Base-by-base conservation (phyloP, 2,797 vertebrate species). In the Spinus pinus region DNA sequence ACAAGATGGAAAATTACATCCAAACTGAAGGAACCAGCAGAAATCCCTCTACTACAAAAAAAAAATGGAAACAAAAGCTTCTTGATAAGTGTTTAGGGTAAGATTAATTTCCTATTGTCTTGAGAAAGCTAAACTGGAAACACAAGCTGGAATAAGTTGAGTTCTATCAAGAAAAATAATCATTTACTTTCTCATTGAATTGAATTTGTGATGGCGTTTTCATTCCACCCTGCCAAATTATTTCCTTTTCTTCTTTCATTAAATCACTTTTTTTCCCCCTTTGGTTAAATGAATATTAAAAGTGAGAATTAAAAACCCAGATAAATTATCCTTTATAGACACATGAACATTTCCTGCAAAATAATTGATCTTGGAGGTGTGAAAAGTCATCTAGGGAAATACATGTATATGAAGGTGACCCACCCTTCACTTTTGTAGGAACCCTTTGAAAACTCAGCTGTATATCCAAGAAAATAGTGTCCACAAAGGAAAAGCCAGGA, bases 81-180 rank as follows among this genome's bases (percentile, higher is more conserved):
- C 3, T 79, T 91, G 20, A 10, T 50, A 84, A 47, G 5, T 53
- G 5, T 65, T 79, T 92, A 65, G 35, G 3, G 7, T 86, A 18
- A 92, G 54, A 75, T 70, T 86, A 65, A 79, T 85, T 72, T 88
- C 44, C 49, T 69, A 20, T 22, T 86, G 12, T 69, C 39, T 82
- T 17, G 30, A 65, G 30, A 90, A 81, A 14, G 18, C 12, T 60
- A 67, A 86, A 1, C 37, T 44, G 60, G 49, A 85, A 35, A 0
- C 0, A 21, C 23, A 56, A 53, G 9, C 21, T 74, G 44, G 20
- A 66, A 50, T 22, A 62, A 78, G 37, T 80, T 75, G 44, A 89
- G 27, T 71, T 81, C 33, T 49, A 74, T 31, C 44, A 88, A 62
- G 80, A 56, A 85, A 84, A 91, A 50, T 10, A 54, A 69, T 50